phyloP scores from a whole-genome alignment of 2,888 invertebrate genomes.

The Cataglyphis cursor region DNA sequence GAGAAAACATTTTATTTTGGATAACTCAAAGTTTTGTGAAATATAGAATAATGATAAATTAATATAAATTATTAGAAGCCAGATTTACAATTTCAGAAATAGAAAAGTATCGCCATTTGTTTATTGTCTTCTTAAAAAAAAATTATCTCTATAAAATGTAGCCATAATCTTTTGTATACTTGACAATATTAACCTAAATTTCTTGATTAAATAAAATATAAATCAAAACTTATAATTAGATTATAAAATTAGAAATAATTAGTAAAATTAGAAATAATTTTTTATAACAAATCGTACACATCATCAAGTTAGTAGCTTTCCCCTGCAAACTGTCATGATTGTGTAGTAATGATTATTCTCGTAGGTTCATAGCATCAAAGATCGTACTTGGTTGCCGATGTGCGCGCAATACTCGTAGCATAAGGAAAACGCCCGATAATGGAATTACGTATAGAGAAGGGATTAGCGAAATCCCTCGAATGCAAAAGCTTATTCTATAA shows the following conservation, averaged over 20 bases:
- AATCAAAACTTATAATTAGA: neutral
- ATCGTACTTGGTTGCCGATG: constrained; percentile 29
- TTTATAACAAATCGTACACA: neutral
- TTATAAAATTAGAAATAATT: no score
- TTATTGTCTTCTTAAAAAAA: neutral
- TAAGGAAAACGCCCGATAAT: constrained; percentile 81
- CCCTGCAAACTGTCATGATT: neutral
- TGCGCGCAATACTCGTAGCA: constrained; percentile 43
- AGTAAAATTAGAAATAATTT: neutral
- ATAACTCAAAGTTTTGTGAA: constrained; percentile 3
- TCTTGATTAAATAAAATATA: constrained; percentile 8
- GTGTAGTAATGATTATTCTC: constrained; percentile 27
- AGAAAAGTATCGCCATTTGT: neutral
- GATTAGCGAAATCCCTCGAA: constrained; percentile 84
- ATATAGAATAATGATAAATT: neutral
- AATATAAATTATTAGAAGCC: neutral
- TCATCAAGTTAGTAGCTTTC: neutral
- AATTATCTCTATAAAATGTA: neutral
- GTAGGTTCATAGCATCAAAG: constrained; percentile 14
- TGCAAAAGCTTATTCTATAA: constrained; percentile 78
- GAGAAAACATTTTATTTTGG: neutral
- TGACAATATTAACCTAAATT: neutral
- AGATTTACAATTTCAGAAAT: neutral
- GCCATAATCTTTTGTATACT: neutral
- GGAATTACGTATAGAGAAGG: constrained; percentile 80